A percentile compares a stretch with the other conserved stretches of the same genome.
These are phyloP conservation scores for Amitus sp. DNA, from an alignment of 2,888 invertebrate genomes.

Conservation along the genomic window DNA sequence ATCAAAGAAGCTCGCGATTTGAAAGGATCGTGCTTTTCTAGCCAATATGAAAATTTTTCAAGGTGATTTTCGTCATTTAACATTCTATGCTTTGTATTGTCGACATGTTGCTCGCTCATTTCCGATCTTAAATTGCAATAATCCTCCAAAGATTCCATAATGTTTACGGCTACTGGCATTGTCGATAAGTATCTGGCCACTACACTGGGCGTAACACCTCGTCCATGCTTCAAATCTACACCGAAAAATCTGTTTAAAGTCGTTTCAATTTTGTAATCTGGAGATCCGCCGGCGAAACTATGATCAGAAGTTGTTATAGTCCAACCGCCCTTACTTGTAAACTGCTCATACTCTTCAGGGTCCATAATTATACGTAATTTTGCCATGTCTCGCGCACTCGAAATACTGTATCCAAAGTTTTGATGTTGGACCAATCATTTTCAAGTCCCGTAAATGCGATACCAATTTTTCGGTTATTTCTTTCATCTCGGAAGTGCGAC, in stretches of 20 bases:
- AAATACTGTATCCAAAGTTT: slow-evolving; percentile 39
- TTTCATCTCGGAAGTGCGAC: too few relatives aligned
- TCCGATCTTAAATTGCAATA: slow-evolving; percentile 18
- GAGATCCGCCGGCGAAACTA: slow-evolving; percentile 33
- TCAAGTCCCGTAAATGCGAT: too few relatives aligned
- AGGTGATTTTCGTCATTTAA: slow-evolving; percentile 38
- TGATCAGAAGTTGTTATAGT: slow-evolving; percentile 32
- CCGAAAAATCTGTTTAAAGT: slow-evolving; percentile 38
- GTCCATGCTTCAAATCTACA: slow-evolving; percentile 39
- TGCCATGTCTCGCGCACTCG: slow-evolving; percentile 50
- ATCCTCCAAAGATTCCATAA: slow-evolving; percentile 36
- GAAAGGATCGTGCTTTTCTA: slow-evolving; percentile 41
- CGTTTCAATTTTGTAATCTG: slow-evolving; percentile 37
- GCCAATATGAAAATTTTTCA: slow-evolving; percentile 37
- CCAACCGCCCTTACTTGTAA: slow-evolving; percentile 26
- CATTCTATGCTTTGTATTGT: slow-evolving; percentile 35
- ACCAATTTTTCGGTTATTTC: too few relatives aligned
- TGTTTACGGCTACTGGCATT: slow-evolving; percentile 30
- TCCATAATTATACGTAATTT: slow-evolving; percentile 27
- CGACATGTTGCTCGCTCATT: slow-evolving; percentile 41
- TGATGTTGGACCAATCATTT: slow-evolving; percentile 15
- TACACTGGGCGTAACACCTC: slow-evolving; percentile 32
- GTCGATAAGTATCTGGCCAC: slow-evolving; percentile 26
- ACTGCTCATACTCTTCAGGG: slow-evolving; percentile 23
- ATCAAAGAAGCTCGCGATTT: slow-evolving; percentile 1